phyloP scores from a whole-genome alignment of 2,113 vertebrate species.

The Opisthocomus hoazin region DNA sequence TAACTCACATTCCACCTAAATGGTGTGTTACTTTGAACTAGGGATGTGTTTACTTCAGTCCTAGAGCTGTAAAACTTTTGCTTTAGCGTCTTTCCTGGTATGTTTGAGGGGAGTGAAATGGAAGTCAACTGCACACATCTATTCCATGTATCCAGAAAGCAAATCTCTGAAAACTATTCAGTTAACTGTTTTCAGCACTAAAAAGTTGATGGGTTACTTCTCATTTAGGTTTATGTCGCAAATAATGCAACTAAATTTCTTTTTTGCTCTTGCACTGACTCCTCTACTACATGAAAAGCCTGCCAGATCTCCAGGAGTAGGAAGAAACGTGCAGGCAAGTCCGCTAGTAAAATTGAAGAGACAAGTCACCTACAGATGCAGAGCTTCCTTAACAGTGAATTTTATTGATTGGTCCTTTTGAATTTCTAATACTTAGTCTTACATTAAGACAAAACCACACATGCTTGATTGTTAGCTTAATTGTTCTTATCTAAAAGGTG shows the following conservation, averaged over 20 bases:
- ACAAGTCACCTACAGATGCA: neutral
- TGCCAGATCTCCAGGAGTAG: neutral
- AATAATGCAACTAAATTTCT: neutral
- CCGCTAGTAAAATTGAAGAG: neutral
- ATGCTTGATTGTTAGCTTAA: neutral
- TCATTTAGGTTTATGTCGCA: neutral
- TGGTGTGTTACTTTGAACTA: neutral
- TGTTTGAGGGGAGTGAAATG: neutral
- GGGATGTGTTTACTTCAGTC: neutral
- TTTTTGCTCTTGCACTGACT: neutral
- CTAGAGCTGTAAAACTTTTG: neutral
- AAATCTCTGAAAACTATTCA: neutral
- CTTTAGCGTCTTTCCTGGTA: neutral
- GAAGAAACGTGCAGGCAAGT: neutral
- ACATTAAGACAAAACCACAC: neutral
- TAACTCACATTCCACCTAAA: neutral
- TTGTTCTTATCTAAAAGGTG: neutral
- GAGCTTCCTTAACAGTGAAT: neutral
- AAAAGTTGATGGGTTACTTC: neutral
- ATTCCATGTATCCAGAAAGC: neutral
- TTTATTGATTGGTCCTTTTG: neutral
- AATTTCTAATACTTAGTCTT: too few relatives aligned
- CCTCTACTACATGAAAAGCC: neutral
- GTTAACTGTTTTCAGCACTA: neutral
- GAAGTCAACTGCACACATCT: neutral